A percentile compares a stretch with the other conserved stretches of the same genome.
Conservation (phyloP, 2,888 invertebrate species). For the Drosophila kambysellisi region DNA sequence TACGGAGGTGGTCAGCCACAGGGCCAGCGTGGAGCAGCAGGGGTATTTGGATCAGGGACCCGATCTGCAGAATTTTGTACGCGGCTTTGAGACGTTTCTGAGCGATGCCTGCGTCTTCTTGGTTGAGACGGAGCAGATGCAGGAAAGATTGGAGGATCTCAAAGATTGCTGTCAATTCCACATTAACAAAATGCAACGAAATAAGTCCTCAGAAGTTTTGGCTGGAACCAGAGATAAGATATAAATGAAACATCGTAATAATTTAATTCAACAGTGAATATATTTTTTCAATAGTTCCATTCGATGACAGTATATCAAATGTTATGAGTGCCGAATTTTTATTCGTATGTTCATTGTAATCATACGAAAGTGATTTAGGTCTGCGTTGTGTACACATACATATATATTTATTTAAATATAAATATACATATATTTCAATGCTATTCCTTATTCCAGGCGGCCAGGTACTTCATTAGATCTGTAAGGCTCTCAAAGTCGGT, state of each 20-base stretch:
- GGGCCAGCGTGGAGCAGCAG: constrained; percentile 70
- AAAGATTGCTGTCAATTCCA: constrained; percentile 47
- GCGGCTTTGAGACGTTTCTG: constrained; percentile 69
- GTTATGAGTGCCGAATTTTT: neutral
- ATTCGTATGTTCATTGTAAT: neutral
- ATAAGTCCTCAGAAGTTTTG: constrained; percentile 42
- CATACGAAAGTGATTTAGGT: neutral
- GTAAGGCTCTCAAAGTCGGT: constrained; percentile 94
- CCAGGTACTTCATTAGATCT: constrained; percentile 93
- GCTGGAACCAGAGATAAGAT: constrained; percentile 8
- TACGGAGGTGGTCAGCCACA: neutral
- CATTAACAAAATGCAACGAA: constrained; percentile 27
- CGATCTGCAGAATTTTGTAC: constrained; percentile 68
- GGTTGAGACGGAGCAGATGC: constrained; percentile 57
- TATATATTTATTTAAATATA: neutral
- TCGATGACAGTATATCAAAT: neutral
- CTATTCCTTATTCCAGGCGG: constrained; percentile 85
- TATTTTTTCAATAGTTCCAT: neutral
- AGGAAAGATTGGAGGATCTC: constrained; percentile 62
- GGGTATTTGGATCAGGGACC: constrained; percentile 67
- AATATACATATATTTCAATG: neutral
- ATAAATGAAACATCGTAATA: neutral
- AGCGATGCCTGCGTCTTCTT: constrained; percentile 64
- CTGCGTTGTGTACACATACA: neutral
- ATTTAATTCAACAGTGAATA: constrained; percentile 2